Evolutionary conservation across 2,888 invertebrate genomes (phyloP), one percentile per base, ranked within the genome.

Genomic region (Nemurella pictetii): DNA sequence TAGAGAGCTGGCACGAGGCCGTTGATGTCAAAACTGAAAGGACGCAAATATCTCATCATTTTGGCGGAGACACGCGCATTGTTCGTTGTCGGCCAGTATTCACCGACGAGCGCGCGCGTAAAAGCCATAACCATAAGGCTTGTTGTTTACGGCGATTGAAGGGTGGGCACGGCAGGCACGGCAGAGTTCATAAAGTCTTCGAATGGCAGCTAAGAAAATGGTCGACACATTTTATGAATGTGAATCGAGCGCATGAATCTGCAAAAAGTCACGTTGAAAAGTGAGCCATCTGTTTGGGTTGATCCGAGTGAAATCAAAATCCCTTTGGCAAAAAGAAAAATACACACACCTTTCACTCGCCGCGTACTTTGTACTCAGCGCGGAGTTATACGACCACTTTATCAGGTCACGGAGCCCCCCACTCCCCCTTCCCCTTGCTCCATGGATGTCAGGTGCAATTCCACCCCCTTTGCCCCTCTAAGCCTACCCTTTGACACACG

Each of bases 401-500:
- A 55, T 55, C 55, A 55, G 20, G 55, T 55, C 55, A 7, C 20
- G 20, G 55, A 7, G 55, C 20, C 12, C 55, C 12, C 9, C 55
- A 3, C 75, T 36, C 55, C 15, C 15, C 9, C 55, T 7, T 36
- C 7, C 15, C 9, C 15, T 36, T 36, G 9, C 55, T 15, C 26
- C 75, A 25, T 27, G 12, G 27, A 75, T 7, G 26, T 75, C 26
- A 28, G 26, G 75, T 75, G 75, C 28, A 78, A 78, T 78, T 30
- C 30, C 78, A 28, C 78, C 30, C 28, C 28, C 30, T 7, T 28
- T n/a, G n/a, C 28, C n/a, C 28, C 28, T 30, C 30, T 78, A 78
- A 78, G 78, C 78, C 78, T 30, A 29, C 55, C 28, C 78, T 78
- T 78, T 78, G 78, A 78, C 78, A 78, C 78, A 78, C 28, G 78